Base-by-base conservation (phyloP, 2,797 vertebrate species). In the Pogonophryne albipinna region DNA sequence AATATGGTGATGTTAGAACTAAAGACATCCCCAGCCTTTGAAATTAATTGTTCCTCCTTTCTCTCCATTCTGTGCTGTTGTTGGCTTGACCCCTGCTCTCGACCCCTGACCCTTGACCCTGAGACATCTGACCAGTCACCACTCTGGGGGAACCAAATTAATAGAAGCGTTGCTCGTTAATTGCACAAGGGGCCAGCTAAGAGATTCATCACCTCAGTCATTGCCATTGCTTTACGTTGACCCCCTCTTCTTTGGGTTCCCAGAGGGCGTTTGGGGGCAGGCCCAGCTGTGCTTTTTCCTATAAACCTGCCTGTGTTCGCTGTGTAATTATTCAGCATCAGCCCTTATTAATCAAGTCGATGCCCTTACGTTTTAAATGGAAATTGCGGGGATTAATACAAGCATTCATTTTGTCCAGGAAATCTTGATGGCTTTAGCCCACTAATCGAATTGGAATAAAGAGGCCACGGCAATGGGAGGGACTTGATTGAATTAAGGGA, bases 151-250 rank as follows among this genome's bases (percentile, higher is more conserved):
- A 94, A 95, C 94, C 95, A 98, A 98, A 99, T 99, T 98, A 99
- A 99, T 99, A 98, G 97, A 96, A 96, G 93, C 91, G 90, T 95
- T 96, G 95, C 96, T 97, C 93, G 97, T 97, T 99, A 99, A 99
- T 99, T 99, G 97, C 96, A 96, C 97, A 97, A 97, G 96, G 97
- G 97, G 96, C 96, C 95, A 95, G 96, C 95, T 95, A 95, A 96
- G 95, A 96, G 96, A 99, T 99, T 98, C 97, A 99, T 99, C 97
- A 97, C 97, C 97, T 99, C 97, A 98, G 97, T 99, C 98, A 99
- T 97, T 97, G 97, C 97, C 98, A 99, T 97, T 99, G 97, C 97
- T 98, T 98, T 94, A 92, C 96, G 97, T 97, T 99, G 97, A 98
- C 97, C 97, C 94, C 87, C 63, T 74, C 66, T 55, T 57, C 74